These are phyloP conservation scores for Ormyrus labotus DNA, from an alignment of 2,888 invertebrate species.

Conservation along the genomic window DNA sequence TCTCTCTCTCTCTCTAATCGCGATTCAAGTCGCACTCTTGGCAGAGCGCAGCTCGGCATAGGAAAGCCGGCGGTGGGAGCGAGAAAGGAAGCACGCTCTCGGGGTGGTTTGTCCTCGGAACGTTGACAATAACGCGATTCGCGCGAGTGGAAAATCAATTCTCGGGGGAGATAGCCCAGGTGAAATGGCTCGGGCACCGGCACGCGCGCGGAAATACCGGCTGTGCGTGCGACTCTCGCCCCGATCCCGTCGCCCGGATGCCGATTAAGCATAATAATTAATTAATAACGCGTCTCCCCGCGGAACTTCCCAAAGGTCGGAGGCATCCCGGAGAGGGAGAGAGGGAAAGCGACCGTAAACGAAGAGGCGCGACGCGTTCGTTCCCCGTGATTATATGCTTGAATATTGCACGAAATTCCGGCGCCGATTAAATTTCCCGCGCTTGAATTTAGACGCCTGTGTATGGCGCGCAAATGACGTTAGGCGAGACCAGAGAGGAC, in stretches of 20 bases:
- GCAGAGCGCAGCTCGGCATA: neutral
- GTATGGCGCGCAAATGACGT: constrained; percentile 34
- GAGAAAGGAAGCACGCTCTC: neutral
- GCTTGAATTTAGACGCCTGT: constrained; percentile 35
- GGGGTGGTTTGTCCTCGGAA: neutral
- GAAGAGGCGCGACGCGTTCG: constrained; percentile 37
- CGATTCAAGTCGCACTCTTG: constrained; percentile 12
- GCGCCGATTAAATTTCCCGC: constrained; percentile 53
- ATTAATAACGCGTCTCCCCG: constrained; percentile 53
- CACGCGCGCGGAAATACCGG: constrained; percentile 8
- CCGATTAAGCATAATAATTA: constrained; percentile 62
- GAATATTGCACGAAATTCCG: constrained; percentile 57
- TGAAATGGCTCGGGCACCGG: constrained; percentile 16
- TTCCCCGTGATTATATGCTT: constrained; percentile 40
- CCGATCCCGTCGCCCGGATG: constrained; percentile 5
- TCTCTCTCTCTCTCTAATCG: constrained; percentile 17
- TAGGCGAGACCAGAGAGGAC: neutral
- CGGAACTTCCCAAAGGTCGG: constrained; percentile 25
- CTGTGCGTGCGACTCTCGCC: neutral
- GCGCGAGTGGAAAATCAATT: constrained; percentile 47
- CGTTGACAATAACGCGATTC: constrained; percentile 30
- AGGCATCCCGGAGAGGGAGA: constrained; percentile 13
- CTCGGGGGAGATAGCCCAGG: constrained; percentile 4
- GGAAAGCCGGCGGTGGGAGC: neutral
- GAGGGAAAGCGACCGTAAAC: constrained; percentile 27